Conservation (phyloP, 2,888 invertebrate species). For the Beris chalybata region DNA sequence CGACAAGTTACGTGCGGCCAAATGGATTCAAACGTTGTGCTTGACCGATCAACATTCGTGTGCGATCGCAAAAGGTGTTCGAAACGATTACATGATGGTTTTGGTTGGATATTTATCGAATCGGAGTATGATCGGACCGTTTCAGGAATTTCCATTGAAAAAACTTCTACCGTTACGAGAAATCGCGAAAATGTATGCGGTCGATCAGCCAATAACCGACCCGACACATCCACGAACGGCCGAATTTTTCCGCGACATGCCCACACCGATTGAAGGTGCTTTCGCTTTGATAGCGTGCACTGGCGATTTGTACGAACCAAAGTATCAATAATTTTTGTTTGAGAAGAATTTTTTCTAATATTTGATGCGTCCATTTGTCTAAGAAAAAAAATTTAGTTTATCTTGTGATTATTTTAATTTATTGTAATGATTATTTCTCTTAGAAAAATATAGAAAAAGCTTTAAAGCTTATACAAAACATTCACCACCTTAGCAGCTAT, state of each 20-base stretch:
- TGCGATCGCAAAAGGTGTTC: conserved; percentile 58
- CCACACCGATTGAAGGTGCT: conserved; percentile 60
- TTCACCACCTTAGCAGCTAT: background rate
- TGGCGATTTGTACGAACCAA: conserved; percentile 53
- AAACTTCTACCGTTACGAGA: conserved; percentile 52
- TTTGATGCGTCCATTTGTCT: background rate
- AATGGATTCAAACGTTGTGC: conserved; percentile 60
- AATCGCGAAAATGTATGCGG: conserved; percentile 52
- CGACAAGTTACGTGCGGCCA: conserved; percentile 56
- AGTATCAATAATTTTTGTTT: conserved; percentile 10
- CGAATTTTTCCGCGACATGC: conserved; percentile 57
- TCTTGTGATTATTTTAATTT: background rate
- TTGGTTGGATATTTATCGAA: conserved; percentile 54
- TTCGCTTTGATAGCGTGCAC: conserved; percentile 61
- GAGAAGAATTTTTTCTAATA: background rate
- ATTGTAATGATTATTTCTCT: background rate
- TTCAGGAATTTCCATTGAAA: conserved; percentile 57
- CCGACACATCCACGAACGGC: conserved; percentile 56
- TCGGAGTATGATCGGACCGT: conserved; percentile 56
- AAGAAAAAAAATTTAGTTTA: background rate
- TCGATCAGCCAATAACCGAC: conserved; percentile 56
- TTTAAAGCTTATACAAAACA: conserved; percentile 11
- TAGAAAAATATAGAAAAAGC: conserved; percentile 9
- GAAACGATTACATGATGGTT: conserved; percentile 62
- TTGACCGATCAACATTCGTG: conserved; percentile 56